Conservation (phyloP, 2,888 invertebrate genomes). For the Ernsta delagoae region DNA sequence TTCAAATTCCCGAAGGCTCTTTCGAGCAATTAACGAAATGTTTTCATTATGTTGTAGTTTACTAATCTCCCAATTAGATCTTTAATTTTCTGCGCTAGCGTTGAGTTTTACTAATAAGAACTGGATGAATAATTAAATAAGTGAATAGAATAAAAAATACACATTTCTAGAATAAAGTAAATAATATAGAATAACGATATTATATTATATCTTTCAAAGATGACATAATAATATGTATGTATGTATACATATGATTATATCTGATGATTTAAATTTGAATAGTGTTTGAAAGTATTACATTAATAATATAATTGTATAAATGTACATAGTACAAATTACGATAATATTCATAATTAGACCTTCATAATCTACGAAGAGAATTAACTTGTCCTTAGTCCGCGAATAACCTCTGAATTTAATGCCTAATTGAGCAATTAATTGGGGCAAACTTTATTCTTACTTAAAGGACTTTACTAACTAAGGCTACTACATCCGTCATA, state of each 20-base stretch:
- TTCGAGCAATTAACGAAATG: conserved; percentile 7
- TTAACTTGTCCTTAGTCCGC: conserved; percentile 17
- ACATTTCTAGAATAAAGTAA: too few species aligned
- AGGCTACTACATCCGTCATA: neutral
- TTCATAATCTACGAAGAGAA: neutral
- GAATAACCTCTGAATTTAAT: conserved; percentile 7
- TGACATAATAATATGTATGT: too few species aligned
- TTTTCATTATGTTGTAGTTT: conserved; percentile 29
- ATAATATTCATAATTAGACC: too few species aligned
- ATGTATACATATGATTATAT: too few species aligned
- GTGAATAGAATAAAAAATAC: too few species aligned
- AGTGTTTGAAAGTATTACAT: too few species aligned
- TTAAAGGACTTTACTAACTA: neutral
- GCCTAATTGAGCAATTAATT: conserved; percentile 21
- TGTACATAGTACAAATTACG: too few species aligned
- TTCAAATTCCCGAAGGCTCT: conserved; percentile 4
- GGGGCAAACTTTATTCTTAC: conserved; percentile 1
- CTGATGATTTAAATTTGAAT: too few species aligned
- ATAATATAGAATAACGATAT: too few species aligned
- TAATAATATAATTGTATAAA: too few species aligned
- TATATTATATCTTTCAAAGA: too few species aligned
- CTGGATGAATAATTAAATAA: too few species aligned
- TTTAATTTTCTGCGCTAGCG: conserved; percentile 10
- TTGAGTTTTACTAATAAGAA: neutral
- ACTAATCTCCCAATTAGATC: conserved; percentile 14